Base-by-base conservation (phyloP, 2,888 invertebrate genomes). In the Beris morrisii region DNA sequence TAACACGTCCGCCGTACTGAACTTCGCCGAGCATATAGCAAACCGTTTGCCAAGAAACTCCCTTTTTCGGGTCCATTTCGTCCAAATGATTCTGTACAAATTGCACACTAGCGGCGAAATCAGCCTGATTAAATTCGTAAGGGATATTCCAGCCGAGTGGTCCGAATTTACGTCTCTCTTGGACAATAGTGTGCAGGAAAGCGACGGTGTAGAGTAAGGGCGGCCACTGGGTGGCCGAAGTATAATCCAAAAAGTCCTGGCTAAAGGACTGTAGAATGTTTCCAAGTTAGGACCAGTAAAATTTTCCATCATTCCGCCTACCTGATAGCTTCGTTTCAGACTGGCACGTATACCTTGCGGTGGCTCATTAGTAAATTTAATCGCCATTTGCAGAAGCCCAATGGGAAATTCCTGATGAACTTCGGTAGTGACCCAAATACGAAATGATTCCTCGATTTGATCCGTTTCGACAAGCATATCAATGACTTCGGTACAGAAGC, bases 11-110 rank as follows among this genome's bases (percentile, higher is more conserved):
- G 12, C 94, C 94, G 72, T 89, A 89, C 73, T 87, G 86, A 4
- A 91, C 92, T 82, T 97, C 97, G 43, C 97, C 96, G 44, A 97
- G 87, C 97, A 97, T 97, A 78, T 97, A 97, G 77, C 96, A 94
- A 9, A 97, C 90, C 0, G 97, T 97, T 22, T 93, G 93, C 97
- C 97, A 97, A 0, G 96, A 96, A 69, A 97, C 93, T 28, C 96
- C 96, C 83, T 95, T 95, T 77, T 96, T 97, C 0, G 95, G 93
- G 79, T 97, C 97, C 84, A 97, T 92, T 77, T 97, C 97, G 77
- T 97, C 97, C 67, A 97, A 83, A 81, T 97, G 97, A 79, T 97
- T 97, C 79, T 97, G 97, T 67, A 97, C 86, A 78, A 97, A 97
- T 79, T 96, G 96, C 1, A 97, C 92, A 69, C 96, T 92, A 3